phyloP scores from a whole-genome alignment of 2,888 invertebrate species.

The Lepidocyrtoides sp. region DNA sequence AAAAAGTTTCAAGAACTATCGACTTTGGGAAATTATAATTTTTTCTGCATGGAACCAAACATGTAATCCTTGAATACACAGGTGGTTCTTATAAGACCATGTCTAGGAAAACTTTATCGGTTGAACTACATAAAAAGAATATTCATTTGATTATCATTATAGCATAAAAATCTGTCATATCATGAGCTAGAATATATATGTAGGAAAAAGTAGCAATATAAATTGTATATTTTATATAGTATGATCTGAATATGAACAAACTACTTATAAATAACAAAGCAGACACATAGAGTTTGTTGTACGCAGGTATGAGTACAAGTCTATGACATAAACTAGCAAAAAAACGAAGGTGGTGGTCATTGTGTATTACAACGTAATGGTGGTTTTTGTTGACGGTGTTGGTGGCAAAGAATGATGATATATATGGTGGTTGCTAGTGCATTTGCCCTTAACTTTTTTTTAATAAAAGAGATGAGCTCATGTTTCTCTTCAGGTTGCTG shows the following conservation, averaged over 20 bases:
- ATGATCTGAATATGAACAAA: background rate
- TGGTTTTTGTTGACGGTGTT: slow-evolving; percentile 54
- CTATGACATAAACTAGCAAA: slow-evolving; percentile 52
- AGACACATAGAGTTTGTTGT: slow-evolving; percentile 13
- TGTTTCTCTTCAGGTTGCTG: slow-evolving; percentile 68
- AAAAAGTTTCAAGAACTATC: no score
- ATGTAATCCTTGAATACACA: background rate
- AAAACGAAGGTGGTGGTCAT: slow-evolving; percentile 75
- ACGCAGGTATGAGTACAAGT: slow-evolving; percentile 28
- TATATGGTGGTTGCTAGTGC: slow-evolving; percentile 51
- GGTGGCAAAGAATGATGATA: slow-evolving; percentile 48
- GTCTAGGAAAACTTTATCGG: background rate
- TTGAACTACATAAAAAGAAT: background rate
- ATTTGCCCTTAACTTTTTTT: slow-evolving; percentile 74
- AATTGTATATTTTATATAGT: background rate
- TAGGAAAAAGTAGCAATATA: background rate
- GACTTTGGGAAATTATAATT: slow-evolving; percentile 3
- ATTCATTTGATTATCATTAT: slow-evolving; percentile 48
- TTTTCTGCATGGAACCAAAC: background rate
- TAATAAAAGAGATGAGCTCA: slow-evolving; percentile 80
- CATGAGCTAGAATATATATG: background rate
- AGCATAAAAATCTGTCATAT: background rate
- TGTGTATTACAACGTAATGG: slow-evolving; percentile 21
- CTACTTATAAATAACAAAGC: slow-evolving; percentile 2
- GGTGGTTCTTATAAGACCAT: no score